A percentile compares a stretch with the other conserved stretches of the same genome.
These are phyloP conservation scores for Thomomys bottae DNA, from an alignment of 2,113 vertebrate genomes.

Conservation along the genomic window DNA sequence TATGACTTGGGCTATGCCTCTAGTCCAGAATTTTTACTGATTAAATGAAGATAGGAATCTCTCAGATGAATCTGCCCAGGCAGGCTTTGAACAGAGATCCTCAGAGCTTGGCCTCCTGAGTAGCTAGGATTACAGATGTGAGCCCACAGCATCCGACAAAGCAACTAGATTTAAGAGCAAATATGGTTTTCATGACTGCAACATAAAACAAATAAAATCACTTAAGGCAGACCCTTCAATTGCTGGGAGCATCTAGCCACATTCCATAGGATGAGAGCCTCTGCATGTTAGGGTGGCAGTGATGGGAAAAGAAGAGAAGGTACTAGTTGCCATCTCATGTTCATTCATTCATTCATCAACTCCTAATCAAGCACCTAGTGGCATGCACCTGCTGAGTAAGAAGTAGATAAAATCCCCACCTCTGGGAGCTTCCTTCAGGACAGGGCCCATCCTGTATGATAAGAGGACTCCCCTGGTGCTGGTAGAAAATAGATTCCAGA, in stretches of 20 bases:
- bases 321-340: not conserved
- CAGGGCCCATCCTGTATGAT: not conserved
- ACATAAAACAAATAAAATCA: not conserved
- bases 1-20: too few relatives aligned
- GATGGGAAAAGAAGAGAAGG: not conserved
- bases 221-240: not conserved
- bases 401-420: not conserved
- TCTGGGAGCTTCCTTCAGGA: not conserved
- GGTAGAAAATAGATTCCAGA: not conserved
- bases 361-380: not conserved
- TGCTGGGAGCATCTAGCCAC: not conserved
- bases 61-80: too few relatives aligned
- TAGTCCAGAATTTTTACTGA: too few relatives aligned
- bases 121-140: too few relatives aligned
- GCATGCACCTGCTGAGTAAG: not conserved
- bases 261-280: not conserved
- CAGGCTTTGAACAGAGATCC: too few relatives aligned
- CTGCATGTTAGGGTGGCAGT: not conserved
- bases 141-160: too few relatives aligned
- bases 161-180: not conserved
- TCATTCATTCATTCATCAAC: not conserved
- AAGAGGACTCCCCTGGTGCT: not conserved
- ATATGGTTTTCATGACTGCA: not conserved
- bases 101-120: too few relatives aligned
- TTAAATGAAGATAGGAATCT: too few relatives aligned